A percentile compares a stretch with the other conserved stretches of the same genome.
These are phyloP conservation scores for Temnothorax ravouxi DNA, from an alignment of 2,888 invertebrate species.

Conservation along the genomic window DNA sequence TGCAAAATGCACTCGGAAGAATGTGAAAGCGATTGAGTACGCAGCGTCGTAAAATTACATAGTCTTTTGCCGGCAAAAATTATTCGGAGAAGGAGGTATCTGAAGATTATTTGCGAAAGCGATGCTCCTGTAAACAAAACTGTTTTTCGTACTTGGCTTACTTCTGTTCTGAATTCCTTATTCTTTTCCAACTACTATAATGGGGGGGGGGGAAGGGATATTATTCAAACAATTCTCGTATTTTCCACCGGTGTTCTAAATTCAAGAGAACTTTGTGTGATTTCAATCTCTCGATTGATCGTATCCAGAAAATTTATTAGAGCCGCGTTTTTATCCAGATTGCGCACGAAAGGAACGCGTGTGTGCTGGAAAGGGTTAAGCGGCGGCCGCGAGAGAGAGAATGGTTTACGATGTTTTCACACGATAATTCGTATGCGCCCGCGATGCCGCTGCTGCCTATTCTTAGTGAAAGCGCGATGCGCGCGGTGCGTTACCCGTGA, in stretches of 20 bases:
- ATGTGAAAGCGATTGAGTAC: constrained; percentile 44
- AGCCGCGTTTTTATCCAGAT: constrained; percentile 1
- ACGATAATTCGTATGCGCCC: constrained; percentile 37
- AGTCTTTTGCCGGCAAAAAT: constrained; percentile 10
- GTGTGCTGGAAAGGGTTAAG: not conserved
- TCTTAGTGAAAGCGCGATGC: constrained; percentile 35
- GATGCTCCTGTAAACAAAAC: not conserved
- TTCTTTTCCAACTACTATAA: not conserved
- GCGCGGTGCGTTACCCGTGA: not conserved
- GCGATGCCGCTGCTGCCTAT: constrained; percentile 22
- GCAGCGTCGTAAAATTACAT: constrained; percentile 8
- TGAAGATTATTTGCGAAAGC: not conserved
- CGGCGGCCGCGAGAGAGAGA: constrained; percentile 22
- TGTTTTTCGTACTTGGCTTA: too few species aligned
- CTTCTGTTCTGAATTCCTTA: not conserved
- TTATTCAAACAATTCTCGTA: not conserved
- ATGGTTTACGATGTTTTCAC: constrained; percentile 47
- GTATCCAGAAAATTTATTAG: constrained; percentile 25
- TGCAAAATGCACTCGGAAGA: constrained; percentile 38
- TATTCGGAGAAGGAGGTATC: not conserved
- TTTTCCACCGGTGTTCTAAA: not conserved
- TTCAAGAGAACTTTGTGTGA: not conserved
- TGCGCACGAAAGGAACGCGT: not conserved
- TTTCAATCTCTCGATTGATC: not conserved
- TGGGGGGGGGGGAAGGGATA: not conserved